Conservation (phyloP, 2,888 invertebrate genomes). For the Xestoiulus laeticollis region DNA sequence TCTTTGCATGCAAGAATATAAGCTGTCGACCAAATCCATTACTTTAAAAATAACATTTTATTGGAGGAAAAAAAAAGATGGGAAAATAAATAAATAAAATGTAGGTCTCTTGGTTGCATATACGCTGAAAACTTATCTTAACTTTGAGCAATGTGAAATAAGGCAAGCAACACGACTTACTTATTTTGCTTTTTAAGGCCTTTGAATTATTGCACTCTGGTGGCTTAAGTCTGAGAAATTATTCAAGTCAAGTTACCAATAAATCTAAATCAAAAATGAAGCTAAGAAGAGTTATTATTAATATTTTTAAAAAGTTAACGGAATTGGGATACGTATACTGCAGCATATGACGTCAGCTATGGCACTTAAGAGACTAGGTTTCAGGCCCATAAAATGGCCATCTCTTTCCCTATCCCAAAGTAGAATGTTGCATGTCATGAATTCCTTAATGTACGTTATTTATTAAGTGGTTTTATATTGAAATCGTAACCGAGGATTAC, state of each 20-base stretch:
- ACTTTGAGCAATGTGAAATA: background rate
- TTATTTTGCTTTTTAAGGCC: background rate
- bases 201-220: background rate
- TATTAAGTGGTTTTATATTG: background rate
- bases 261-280: background rate
- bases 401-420: background rate
- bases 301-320: background rate
- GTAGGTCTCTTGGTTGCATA: background rate
- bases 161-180: background rate
- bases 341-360: background rate
- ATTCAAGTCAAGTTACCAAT: background rate
- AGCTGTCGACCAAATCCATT: background rate
- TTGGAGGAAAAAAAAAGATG: slow-evolving; percentile 9
- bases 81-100: slow-evolving; percentile 8
- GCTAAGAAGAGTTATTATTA: background rate
- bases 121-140: background rate
- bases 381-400: background rate
- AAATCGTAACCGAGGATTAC: background rate
- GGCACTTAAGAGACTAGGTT: background rate
- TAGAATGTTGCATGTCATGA: background rate
- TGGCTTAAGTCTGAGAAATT: background rate
- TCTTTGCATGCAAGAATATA: background rate
- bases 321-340: background rate
- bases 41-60: background rate
- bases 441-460: background rate